A percentile compares a stretch with the other conserved stretches of the same genome.
These are phyloP conservation scores for Sorex maritimensis DNA, from an alignment of 2,797 vertebrate genomes.

Conservation along the genomic window DNA sequence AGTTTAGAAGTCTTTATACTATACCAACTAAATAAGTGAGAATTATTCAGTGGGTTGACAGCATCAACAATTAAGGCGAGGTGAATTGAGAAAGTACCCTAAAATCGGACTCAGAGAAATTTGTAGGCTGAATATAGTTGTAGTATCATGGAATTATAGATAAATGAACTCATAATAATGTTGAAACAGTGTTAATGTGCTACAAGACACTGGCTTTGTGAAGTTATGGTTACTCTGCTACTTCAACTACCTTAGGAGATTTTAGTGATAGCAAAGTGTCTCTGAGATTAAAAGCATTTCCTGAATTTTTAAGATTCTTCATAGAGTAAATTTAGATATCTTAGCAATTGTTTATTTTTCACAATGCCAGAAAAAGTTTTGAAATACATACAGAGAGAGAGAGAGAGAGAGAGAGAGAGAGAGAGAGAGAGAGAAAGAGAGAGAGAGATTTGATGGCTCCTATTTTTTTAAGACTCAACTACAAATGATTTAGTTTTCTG, in stretches of 20 bases:
- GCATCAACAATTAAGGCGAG: neutral
- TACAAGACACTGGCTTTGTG: neutral
- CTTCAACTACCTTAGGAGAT: neutral
- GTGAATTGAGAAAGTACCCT: neutral
- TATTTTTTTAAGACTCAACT: constrained; percentile 68
- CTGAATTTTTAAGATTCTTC: constrained; percentile 5
- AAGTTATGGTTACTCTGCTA: neutral
- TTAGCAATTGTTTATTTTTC: neutral
- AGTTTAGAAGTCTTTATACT: neutral
- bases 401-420: too few relatives aligned
- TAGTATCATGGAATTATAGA: neutral
- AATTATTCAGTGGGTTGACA: neutral
- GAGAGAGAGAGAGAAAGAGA: neutral
- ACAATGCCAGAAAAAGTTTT: neutral
- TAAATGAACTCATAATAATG: too few relatives aligned
- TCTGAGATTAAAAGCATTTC: constrained; percentile 8
- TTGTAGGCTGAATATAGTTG: neutral
- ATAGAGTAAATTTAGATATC: neutral
- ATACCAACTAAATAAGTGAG: neutral
- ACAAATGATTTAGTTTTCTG: constrained; percentile 66
- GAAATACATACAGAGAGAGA: too few relatives aligned
- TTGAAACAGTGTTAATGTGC: neutral
- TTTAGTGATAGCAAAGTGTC: neutral
- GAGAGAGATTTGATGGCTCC: neutral
- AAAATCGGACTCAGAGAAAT: neutral